Evolutionary conservation across 2,797 vertebrate species (phyloP).

Genomic region (Scolopax rusticola): DNA sequence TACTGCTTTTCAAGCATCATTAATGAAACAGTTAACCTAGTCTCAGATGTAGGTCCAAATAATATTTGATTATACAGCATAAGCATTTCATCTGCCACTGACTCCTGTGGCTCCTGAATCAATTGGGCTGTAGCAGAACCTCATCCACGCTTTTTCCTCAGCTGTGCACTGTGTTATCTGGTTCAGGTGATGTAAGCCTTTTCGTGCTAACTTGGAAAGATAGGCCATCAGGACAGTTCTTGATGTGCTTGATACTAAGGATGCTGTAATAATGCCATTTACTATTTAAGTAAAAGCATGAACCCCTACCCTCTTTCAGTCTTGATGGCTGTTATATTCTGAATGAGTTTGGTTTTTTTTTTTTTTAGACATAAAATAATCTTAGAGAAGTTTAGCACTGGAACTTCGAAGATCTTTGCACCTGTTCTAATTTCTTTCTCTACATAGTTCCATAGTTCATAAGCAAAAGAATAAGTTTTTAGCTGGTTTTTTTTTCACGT

Average conservation of each 20-base stretch:
- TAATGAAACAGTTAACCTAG: not conserved
- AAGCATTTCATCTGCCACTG: not conserved
- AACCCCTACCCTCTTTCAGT: not conserved
- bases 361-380: not conserved
- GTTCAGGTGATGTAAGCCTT: not conserved
- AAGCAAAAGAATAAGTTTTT: not conserved
- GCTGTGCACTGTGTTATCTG: not conserved
- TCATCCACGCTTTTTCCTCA: not conserved
- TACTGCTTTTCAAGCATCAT: not conserved
- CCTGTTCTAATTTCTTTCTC: not conserved
- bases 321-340: not conserved
- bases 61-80: not conserved
- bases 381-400: not conserved
- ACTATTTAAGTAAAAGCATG: not conserved
- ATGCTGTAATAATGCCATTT: not conserved
- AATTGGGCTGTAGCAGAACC: not conserved
- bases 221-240: not conserved
- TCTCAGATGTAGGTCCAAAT: constrained; percentile 11
- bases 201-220: not conserved
- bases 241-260: not conserved
- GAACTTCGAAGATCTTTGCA: not conserved
- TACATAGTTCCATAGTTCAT: not conserved
- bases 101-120: not conserved
- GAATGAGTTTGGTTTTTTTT: not conserved
- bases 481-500: not conserved